Percentiles rank a stretch among this genome's conserved stretches.
phyloP scores from a whole-genome alignment of 2,888 invertebrate genomes.

The Eupithecia abbreviata region DNA sequence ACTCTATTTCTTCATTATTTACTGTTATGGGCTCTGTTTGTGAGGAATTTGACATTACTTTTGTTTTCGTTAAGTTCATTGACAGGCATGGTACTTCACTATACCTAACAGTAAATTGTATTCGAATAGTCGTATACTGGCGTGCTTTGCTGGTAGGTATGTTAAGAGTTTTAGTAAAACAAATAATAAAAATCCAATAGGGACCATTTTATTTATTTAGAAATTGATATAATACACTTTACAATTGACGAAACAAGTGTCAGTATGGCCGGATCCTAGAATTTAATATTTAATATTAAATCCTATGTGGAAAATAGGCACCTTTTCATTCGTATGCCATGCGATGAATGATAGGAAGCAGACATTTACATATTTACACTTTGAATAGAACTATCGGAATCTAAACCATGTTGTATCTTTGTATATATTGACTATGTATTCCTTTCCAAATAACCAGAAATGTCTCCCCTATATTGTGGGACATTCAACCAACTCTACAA shows the following conservation, averaged over 20 bases:
- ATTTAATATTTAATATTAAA: conserved; percentile 48
- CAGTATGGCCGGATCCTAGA: conserved; percentile 62
- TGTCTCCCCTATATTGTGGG: conserved; percentile 45
- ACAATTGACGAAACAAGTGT: conserved; percentile 76
- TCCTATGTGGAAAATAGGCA: conserved; percentile 37
- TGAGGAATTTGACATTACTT: too few species aligned
- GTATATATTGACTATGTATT: conserved; percentile 3
- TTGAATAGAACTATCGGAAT: conserved; percentile 1
- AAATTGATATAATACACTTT: conserved; percentile 82
- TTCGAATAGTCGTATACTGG: neutral
- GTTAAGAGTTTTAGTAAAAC: conserved; percentile 53
- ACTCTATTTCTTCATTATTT: too few species aligned
- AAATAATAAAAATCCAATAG: conserved; percentile 75
- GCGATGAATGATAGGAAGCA: conserved; percentile 32
- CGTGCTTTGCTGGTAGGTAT: neutral
- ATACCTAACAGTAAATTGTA: neutral
- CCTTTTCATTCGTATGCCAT: conserved; percentile 34
- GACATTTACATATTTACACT: conserved; percentile 7
- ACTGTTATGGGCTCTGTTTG: too few species aligned
- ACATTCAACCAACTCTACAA: conserved; percentile 29
- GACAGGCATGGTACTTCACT: too few species aligned
- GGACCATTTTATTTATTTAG: conserved; percentile 80
- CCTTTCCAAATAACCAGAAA: conserved; percentile 17
- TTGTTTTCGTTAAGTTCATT: too few species aligned
- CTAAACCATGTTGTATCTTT: conserved; percentile 10